Conservation (phyloP, 2,113 vertebrate genomes). For the Arenaria interpres region DNA sequence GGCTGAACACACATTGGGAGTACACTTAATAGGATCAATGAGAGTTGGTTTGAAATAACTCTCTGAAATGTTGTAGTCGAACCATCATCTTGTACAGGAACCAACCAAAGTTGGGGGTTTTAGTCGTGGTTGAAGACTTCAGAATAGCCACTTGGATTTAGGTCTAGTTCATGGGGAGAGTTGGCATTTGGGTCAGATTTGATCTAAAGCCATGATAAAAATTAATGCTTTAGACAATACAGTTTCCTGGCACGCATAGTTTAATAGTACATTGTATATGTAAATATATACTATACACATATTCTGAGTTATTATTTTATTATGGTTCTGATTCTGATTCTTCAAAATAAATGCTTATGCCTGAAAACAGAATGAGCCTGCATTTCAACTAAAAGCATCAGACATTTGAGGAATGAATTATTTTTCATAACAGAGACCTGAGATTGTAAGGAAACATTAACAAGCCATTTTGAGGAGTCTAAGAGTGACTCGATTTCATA, state of each 20-base stretch:
- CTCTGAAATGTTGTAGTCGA: background rate
- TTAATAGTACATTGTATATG: background rate
- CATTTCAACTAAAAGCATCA: background rate
- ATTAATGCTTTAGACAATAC: background rate
- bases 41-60: background rate
- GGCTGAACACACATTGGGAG: background rate
- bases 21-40: background rate
- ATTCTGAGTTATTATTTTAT: background rate
- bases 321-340: background rate
- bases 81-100: background rate
- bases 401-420: background rate
- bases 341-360: background rate
- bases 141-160: background rate
- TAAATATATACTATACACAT: background rate
- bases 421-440: background rate
- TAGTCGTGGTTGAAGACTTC: background rate
- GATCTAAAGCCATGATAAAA: background rate
- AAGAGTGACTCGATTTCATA: background rate
- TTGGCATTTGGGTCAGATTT: background rate
- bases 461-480: background rate
- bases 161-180: background rate
- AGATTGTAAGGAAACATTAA: background rate
- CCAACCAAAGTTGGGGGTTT: background rate
- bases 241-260: background rate
- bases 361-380: background rate